Percentiles rank a stretch among this genome's conserved stretches.
These are phyloP conservation scores for Protula sp. DNA, from an alignment of 2,888 invertebrate genomes.

Conservation along the genomic window DNA sequence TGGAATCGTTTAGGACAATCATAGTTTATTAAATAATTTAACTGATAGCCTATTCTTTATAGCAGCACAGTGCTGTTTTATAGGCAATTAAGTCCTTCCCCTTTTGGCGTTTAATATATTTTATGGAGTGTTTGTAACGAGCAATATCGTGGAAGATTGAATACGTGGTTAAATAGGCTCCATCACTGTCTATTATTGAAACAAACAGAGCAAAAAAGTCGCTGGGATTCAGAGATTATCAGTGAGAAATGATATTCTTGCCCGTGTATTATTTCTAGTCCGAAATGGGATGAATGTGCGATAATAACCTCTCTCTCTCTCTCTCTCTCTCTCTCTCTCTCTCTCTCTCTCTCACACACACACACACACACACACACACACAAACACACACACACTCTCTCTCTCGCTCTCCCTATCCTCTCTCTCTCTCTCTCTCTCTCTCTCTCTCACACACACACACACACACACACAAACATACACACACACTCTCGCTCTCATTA, in stretches of 20 bases:
- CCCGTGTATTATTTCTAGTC: too few relatives aligned
- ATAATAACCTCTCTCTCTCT: too few relatives aligned
- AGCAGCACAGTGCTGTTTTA: neutral
- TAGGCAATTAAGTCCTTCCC: neutral
- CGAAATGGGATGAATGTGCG: too few relatives aligned
- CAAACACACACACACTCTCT: too few relatives aligned
- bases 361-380: neutral
- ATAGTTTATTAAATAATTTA: neutral
- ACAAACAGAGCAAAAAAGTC: too few relatives aligned
- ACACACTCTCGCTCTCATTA: neutral
- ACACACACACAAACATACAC: too few relatives aligned
- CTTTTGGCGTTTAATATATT: neutral
- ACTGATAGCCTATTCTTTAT: neutral
- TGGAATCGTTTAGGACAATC: neutral
- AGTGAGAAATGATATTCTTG: too few relatives aligned
- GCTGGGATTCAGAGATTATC: too few relatives aligned
- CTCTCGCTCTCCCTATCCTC: neutral
- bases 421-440: neutral
- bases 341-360: too few relatives aligned
- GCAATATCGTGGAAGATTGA: neutral
- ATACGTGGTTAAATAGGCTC: neutral
- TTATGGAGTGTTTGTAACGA: neutral
- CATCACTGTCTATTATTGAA: too few relatives aligned
- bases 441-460: neutral
- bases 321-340: too few relatives aligned